A percentile compares a stretch with the other conserved stretches of the same genome.
Evolutionary conservation across 1,140 invertebrate genomes (phyloP).

Genomic region (Holcopasites calliopsidis): DNA sequence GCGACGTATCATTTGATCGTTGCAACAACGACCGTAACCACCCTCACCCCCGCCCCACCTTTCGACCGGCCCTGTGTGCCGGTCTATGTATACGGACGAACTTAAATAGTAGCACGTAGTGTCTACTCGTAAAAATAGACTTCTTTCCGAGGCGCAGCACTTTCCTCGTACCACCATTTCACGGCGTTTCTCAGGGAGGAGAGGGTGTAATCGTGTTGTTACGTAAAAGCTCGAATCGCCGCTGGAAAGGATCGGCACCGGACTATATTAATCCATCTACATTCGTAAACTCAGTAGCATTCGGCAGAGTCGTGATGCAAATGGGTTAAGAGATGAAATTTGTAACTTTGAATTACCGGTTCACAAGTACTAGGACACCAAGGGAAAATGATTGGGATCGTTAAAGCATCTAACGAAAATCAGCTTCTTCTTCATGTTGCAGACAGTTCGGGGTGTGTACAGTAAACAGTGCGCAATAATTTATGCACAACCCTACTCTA

Average conservation of each 20-base stretch:
- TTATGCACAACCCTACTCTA: too few relatives aligned
- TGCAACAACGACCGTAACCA: background rate
- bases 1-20: slow-evolving; percentile 3
- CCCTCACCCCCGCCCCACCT: background rate
- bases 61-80: background rate
- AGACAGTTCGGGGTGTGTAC: too few relatives aligned
- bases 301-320: too few relatives aligned
- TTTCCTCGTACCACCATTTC: background rate
- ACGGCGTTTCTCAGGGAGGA: background rate
- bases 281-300: too few relatives aligned
- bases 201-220: background rate
- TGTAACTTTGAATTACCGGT: too few relatives aligned
- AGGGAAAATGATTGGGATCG: too few relatives aligned
- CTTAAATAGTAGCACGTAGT: background rate
- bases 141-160: background rate
- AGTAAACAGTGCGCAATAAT: too few relatives aligned
- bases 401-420: too few relatives aligned
- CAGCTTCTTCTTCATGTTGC: too few relatives aligned
- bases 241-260: background rate
- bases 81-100: background rate
- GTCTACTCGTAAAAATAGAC: slow-evolving; percentile 4
- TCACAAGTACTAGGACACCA: too few relatives aligned
- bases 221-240: background rate
- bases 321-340: too few relatives aligned
- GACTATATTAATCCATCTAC: too few relatives aligned